A percentile compares a stretch with the other conserved stretches of the same genome.
Evolutionary conservation across 2,113 vertebrate species (phyloP).

Genomic region (Hypomesus transpacificus): DNA sequence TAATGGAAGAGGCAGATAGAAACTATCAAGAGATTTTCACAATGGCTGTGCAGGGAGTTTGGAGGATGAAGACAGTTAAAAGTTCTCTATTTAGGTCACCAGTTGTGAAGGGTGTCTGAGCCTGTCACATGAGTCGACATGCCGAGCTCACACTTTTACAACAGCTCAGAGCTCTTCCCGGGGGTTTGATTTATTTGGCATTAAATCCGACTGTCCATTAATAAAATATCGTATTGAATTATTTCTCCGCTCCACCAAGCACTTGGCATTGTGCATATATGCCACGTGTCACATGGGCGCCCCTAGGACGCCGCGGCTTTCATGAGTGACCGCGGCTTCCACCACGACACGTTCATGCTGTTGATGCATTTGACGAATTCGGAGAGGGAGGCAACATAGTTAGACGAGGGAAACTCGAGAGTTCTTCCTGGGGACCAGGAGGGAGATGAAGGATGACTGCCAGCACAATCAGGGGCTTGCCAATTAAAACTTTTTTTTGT

Average conservation of each 20-base stretch:
- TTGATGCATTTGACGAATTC: no score
- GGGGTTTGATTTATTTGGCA: constrained; percentile 5
- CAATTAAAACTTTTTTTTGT: background rate
- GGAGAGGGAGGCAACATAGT: no score
- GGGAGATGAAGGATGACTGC: background rate
- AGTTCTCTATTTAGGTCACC: constrained; percentile 13
- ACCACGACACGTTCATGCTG: no score
- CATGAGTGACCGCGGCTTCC: no score
- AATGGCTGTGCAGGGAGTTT: constrained; percentile 6
- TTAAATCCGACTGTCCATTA: constrained; percentile 14
- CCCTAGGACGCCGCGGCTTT: background rate
- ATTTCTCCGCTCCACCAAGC: background rate
- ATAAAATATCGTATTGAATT: constrained; percentile 5
- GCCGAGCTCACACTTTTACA: constrained; percentile 37
- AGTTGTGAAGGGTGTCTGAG: constrained; percentile 31
- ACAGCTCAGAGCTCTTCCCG: no score
- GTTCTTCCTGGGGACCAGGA: background rate
- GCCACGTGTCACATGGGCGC: background rate
- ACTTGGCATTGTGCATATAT: background rate
- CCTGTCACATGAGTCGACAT: constrained; percentile 21
- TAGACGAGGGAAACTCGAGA: no score
- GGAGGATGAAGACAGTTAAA: background rate
- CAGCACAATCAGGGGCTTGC: background rate
- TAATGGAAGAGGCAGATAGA: constrained; percentile 50
- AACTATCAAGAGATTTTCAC: constrained; percentile 53